Conservation (phyloP, 2,888 invertebrate species). For the Lacanobia oleracea region DNA sequence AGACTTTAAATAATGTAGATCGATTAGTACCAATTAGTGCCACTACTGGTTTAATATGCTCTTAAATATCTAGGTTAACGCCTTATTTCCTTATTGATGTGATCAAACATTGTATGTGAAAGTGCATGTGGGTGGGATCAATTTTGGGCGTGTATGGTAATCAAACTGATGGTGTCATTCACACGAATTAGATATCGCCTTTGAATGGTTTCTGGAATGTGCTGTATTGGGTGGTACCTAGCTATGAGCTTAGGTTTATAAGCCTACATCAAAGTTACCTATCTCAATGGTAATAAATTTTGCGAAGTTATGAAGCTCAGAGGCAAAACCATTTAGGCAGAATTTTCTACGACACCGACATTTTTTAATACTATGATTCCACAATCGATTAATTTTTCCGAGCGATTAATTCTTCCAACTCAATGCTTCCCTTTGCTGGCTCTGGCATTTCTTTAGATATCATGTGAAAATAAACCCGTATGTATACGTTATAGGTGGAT, state of each 20-base stretch:
- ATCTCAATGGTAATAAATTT: no score
- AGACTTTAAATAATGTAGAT: neutral
- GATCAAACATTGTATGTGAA: slow-evolving; percentile 17
- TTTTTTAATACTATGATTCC: neutral
- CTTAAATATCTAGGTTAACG: neutral
- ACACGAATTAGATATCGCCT: slow-evolving; percentile 22
- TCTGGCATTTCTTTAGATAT: slow-evolving; percentile 12
- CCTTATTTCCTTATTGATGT: neutral
- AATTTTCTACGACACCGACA: neutral
- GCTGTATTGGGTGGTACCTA: neutral
- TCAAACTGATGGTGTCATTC: slow-evolving; percentile 41
- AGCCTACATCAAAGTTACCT: neutral
- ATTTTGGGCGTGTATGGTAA: slow-evolving; percentile 28
- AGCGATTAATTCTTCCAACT: slow-evolving; percentile 34
- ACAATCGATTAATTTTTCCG: slow-evolving; percentile 17
- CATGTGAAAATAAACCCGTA: neutral
- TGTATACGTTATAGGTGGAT: neutral
- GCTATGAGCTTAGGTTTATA: neutral
- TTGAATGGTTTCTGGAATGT: slow-evolving; percentile 17
- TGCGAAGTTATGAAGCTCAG: neutral
- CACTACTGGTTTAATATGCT: neutral
- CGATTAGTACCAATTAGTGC: neutral
- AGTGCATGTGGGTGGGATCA: slow-evolving; percentile 36
- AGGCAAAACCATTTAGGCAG: neutral
- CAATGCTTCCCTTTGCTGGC: slow-evolving; percentile 11